These are phyloP conservation scores for Hiodon tergisus DNA, from an alignment of 2,113 vertebrate genomes.

Conservation along the genomic window DNA sequence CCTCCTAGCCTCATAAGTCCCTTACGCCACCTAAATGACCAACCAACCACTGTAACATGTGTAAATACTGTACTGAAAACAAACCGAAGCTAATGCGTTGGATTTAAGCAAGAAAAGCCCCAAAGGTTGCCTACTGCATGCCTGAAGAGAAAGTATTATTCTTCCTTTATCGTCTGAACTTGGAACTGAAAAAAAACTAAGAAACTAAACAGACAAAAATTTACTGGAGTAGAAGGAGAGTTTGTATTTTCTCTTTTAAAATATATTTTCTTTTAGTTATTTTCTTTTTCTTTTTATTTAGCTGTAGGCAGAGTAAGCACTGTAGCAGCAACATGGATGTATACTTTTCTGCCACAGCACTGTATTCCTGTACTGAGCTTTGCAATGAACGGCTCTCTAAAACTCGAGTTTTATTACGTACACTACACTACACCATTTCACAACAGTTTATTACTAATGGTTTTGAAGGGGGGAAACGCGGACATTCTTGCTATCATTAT, in stretches of 20 bases:
- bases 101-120: slow-evolving; percentile 66
- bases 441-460: no score
- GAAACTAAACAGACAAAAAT: slow-evolving; percentile 46
- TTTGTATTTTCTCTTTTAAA: slow-evolving; percentile 43
- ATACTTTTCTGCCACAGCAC: slow-evolving; percentile 63
- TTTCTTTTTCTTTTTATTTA: slow-evolving; percentile 25
- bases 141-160: slow-evolving; percentile 75
- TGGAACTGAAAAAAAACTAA: slow-evolving; percentile 49
- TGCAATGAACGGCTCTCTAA: slow-evolving; percentile 55
- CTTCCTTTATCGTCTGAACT: slow-evolving; percentile 68
- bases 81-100: slow-evolving; percentile 70
- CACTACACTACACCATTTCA: not conserved
- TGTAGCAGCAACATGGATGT: slow-evolving; percentile 70
- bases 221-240: slow-evolving; percentile 22
- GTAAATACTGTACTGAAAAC: slow-evolving; percentile 67
- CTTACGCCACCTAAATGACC: slow-evolving; percentile 22
- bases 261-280: slow-evolving; percentile 29
- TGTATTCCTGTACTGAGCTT: slow-evolving; percentile 66
- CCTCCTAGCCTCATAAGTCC: slow-evolving; percentile 32
- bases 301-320: slow-evolving; percentile 51
- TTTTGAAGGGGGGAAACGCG: no score
- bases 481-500: no score
- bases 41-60: slow-evolving; percentile 68
- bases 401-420: slow-evolving; percentile 19
- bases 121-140: slow-evolving; percentile 83